Conservation (phyloP, 1,140 invertebrate species). For the Leptinotarsa undecemlineata region DNA sequence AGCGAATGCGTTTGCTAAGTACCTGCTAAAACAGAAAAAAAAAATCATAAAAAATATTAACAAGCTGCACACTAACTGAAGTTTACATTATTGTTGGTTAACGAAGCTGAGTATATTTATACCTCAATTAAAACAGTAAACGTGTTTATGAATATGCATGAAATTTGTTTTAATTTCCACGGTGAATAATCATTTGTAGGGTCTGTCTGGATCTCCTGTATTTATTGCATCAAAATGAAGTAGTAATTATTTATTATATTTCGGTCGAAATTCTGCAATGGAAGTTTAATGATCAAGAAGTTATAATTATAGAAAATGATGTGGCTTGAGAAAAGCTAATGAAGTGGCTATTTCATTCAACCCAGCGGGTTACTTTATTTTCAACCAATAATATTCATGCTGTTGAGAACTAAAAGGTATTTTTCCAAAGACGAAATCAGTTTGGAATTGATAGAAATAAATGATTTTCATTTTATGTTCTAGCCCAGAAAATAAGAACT, state of each 20-base stretch:
- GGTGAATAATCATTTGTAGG: slow-evolving; percentile 16
- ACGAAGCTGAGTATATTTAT: slow-evolving; percentile 29
- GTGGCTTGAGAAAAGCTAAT: not conserved
- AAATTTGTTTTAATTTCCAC: slow-evolving; percentile 28
- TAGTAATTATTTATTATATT: slow-evolving; percentile 1
- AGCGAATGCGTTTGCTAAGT: not conserved
- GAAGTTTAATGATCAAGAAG: no score
- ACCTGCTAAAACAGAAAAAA: slow-evolving; percentile 15
- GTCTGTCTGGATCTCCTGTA: slow-evolving; percentile 1
- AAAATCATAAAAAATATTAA: slow-evolving; percentile 15
- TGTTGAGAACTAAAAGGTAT: no score
- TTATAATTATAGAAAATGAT: not conserved
- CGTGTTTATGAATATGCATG: slow-evolving; percentile 29
- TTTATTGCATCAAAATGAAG: not conserved
- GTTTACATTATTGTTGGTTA: slow-evolving; percentile 24
- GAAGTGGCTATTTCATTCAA: no score
- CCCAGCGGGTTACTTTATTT: no score
- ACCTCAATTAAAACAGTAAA: slow-evolving; percentile 31
- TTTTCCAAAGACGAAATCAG: no score
- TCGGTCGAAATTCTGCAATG: not conserved
- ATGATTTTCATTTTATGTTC: no score
- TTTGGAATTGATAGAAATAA: no score
- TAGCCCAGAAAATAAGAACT: no score
- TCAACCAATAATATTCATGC: no score
- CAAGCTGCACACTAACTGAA: not conserved